These are phyloP conservation scores for Oreortyx pictus DNA, from an alignment of 2,797 vertebrate species.

Conservation along the genomic window DNA sequence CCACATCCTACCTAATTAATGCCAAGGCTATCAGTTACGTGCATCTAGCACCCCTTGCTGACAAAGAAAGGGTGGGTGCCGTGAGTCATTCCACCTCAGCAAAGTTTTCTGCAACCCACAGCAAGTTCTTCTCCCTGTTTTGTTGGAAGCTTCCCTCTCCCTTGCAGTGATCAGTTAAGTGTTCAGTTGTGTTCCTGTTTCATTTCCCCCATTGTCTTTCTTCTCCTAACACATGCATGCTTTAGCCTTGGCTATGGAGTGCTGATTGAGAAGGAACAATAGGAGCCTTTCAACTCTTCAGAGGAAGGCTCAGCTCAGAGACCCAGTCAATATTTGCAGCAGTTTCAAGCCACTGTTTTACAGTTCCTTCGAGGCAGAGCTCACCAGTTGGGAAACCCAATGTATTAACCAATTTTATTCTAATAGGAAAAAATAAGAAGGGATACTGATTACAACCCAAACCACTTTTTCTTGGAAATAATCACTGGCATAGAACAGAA, in stretches of 20 bases:
- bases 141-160: slow-evolving; percentile 70
- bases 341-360: slow-evolving; percentile 80
- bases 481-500: not conserved
- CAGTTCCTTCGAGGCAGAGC: slow-evolving; percentile 74
- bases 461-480: slow-evolving; percentile 12
- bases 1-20: not conserved
- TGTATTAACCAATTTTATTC: slow-evolving; percentile 65
- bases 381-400: slow-evolving; percentile 70
- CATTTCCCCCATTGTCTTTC: slow-evolving; percentile 73
- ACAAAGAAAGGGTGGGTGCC: not conserved
- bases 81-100: slow-evolving; percentile 3
- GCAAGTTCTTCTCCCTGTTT: slow-evolving; percentile 67
- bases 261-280: slow-evolving; percentile 87
- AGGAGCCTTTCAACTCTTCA: slow-evolving; percentile 84
- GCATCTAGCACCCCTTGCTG: slow-evolving; percentile 38
- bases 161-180: slow-evolving; percentile 67
- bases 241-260: slow-evolving; percentile 81
- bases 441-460: not conserved
- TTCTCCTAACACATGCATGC: slow-evolving; percentile 85
- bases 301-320: slow-evolving; percentile 73
- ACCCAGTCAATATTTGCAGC: slow-evolving; percentile 85
- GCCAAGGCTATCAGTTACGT: slow-evolving; percentile 7
- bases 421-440: slow-evolving; percentile 44
- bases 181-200: slow-evolving; percentile 78
- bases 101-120: slow-evolving; percentile 53